phyloP scores from a whole-genome alignment of 2,888 invertebrate genomes.

The Anticlea derivata region DNA sequence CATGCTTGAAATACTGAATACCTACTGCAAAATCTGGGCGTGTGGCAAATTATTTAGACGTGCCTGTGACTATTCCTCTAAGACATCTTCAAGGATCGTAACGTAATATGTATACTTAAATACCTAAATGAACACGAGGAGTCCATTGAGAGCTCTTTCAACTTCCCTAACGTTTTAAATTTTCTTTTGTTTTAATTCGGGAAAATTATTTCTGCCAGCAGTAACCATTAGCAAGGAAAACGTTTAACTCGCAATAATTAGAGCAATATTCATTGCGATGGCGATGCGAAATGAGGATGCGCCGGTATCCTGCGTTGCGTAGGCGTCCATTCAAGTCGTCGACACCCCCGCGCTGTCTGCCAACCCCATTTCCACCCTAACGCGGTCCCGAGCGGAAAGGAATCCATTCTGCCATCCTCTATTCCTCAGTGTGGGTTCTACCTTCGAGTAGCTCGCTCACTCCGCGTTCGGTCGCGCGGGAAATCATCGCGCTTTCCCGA shows the following conservation, averaged over 20 bases:
- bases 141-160: slow-evolving; percentile 1
- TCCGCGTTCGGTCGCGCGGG: slow-evolving; percentile 35
- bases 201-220: not conserved
- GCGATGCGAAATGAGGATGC: slow-evolving; percentile 43
- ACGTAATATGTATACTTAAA: no score
- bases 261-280: slow-evolving; percentile 42
- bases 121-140: no score
- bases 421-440: slow-evolving; percentile 59
- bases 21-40: no score
- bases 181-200: slow-evolving; percentile 17
- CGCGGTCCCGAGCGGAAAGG: slow-evolving; percentile 48
- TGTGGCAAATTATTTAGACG: no score
- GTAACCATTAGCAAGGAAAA: slow-evolving; percentile 16
- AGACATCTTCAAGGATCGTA: no score
- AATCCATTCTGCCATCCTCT: slow-evolving; percentile 35
- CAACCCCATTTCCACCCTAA: slow-evolving; percentile 57
- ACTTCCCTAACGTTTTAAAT: not conserved
- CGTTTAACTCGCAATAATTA: slow-evolving; percentile 44
- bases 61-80: no score
- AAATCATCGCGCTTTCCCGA: slow-evolving; percentile 61
- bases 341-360: slow-evolving; percentile 45
- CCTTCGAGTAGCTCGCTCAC: slow-evolving; percentile 47
- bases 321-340: slow-evolving; percentile 50
- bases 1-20: no score
- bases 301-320: slow-evolving; percentile 42